These are phyloP conservation scores for Drosophila pseudoobscura DNA, from an alignment of 1,140 invertebrate genomes.

Conservation along the genomic window DNA sequence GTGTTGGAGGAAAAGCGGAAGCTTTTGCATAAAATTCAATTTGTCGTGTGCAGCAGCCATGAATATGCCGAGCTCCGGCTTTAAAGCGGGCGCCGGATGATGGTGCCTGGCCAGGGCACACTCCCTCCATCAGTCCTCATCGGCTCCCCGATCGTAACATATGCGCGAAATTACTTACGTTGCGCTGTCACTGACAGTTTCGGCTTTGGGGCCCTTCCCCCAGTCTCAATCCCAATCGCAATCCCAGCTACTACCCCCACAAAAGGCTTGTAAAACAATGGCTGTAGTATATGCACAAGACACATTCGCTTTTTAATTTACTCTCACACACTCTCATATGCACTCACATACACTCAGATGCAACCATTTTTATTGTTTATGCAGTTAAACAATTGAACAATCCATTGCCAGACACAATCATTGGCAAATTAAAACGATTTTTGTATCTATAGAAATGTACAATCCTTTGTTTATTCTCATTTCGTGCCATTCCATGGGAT, in stretches of 20 bases:
- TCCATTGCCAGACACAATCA: slow-evolving; percentile 45
- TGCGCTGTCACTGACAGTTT: slow-evolving; percentile 63
- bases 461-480: slow-evolving; percentile 20
- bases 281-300: slow-evolving; percentile 53
- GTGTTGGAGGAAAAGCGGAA: slow-evolving; percentile 33
- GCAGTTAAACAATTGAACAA: slow-evolving; percentile 56
- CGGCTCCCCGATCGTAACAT: slow-evolving; percentile 52
- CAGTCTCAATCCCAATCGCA: slow-evolving; percentile 1
- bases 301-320: slow-evolving; percentile 64
- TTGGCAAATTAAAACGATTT: slow-evolving; percentile 46
- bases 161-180: slow-evolving; percentile 78
- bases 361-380: slow-evolving; percentile 40
- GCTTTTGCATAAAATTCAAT: slow-evolving; percentile 80
- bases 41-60: slow-evolving; percentile 79
- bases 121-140: slow-evolving; percentile 26
- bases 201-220: slow-evolving; percentile 35
- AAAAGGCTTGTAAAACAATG: slow-evolving; percentile 61
- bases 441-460: slow-evolving; percentile 17
- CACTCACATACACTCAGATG: slow-evolving; percentile 8
- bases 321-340: slow-evolving; percentile 17
- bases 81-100: slow-evolving; percentile 45
- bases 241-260: slow-evolving; percentile 23
- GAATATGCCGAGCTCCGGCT: slow-evolving; percentile 71
- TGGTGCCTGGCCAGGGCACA: slow-evolving; percentile 34
- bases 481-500: slow-evolving; percentile 4